Evolutionary conservation across 2,888 invertebrate species (phyloP).

Genomic region (Drosophila lacicola): DNA sequence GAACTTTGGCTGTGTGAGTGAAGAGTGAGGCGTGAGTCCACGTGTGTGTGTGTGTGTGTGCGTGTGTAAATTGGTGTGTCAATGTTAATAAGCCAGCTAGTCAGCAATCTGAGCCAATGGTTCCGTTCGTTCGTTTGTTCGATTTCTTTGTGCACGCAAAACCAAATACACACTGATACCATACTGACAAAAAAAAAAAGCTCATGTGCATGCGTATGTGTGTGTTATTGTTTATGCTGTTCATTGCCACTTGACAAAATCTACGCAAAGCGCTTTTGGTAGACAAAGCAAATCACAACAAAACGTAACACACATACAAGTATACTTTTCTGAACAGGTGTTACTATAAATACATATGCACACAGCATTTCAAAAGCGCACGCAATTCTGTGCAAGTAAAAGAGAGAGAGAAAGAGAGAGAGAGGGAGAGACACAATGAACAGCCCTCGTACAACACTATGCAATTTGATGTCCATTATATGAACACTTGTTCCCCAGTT

Average conservation of each 20-base stretch:
- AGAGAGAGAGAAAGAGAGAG: background rate
- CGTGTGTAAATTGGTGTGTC: constrained; percentile 38
- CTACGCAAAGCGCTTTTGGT: constrained; percentile 42
- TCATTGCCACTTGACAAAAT: constrained; percentile 78
- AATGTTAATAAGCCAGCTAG: constrained; percentile 66
- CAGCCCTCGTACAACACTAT: background rate
- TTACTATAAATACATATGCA: constrained; percentile 48
- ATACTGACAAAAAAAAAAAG: constrained; percentile 5
- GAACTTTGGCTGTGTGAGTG: constrained; percentile 20
- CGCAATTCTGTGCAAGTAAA: constrained; percentile 27
- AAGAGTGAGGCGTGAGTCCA: background rate
- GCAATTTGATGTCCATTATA: constrained; percentile 27
- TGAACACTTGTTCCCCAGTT: constrained; percentile 22
- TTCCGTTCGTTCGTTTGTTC: constrained; percentile 46
- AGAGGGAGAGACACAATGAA: constrained; percentile 1
- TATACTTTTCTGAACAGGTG: constrained; percentile 59
- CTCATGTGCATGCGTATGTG: constrained; percentile 6
- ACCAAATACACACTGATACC: constrained; percentile 8
- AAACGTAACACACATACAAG: constrained; percentile 34
- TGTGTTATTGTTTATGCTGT: constrained; percentile 68
- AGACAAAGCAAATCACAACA: constrained; percentile 61
- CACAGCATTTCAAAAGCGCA: constrained; percentile 33
- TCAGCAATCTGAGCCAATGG: constrained; percentile 37
- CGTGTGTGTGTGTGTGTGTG: background rate
- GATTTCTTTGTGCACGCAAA: constrained; percentile 56